Conservation (phyloP, 1,140 invertebrate genomes). For the Drosophila pseudoananassae region DNA sequence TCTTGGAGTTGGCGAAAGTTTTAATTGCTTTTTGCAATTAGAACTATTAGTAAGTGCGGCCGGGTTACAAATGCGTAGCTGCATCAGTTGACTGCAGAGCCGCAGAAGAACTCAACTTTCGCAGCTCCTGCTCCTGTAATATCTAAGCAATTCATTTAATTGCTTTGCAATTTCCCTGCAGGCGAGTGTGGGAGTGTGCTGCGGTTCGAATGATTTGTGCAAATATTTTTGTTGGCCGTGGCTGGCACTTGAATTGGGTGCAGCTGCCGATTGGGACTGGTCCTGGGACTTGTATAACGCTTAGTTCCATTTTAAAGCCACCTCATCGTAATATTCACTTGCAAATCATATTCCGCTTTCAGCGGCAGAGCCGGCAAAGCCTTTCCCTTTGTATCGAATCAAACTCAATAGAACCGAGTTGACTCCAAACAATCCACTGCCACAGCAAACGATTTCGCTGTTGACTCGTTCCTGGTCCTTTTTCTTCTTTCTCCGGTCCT, state of each 20-base stretch:
- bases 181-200: constrained; percentile 26
- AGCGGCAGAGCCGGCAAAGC: constrained; percentile 22
- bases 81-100: constrained; percentile 72
- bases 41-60: constrained; percentile 79
- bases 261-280: background rate
- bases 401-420: constrained; percentile 17
- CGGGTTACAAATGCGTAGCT: constrained; percentile 74
- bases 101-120: constrained; percentile 42
- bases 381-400: constrained; percentile 38
- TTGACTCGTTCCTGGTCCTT: constrained; percentile 34
- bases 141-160: constrained; percentile 80
- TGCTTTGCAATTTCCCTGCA: constrained; percentile 76
- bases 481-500: background rate
- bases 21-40: constrained; percentile 83
- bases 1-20: constrained; percentile 77
- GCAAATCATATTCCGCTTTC: constrained; percentile 46
- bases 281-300: background rate
- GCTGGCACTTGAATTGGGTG: constrained; percentile 22
- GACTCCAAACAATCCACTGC: constrained; percentile 33
- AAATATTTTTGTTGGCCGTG: constrained; percentile 55
- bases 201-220: constrained; percentile 57
- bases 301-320: constrained; percentile 7
- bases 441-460: constrained; percentile 55
- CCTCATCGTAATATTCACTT: constrained; percentile 28
- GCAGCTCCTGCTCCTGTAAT: constrained; percentile 15